Conservation (phyloP, 2,888 invertebrate species). For the Steromphala cineraria region DNA sequence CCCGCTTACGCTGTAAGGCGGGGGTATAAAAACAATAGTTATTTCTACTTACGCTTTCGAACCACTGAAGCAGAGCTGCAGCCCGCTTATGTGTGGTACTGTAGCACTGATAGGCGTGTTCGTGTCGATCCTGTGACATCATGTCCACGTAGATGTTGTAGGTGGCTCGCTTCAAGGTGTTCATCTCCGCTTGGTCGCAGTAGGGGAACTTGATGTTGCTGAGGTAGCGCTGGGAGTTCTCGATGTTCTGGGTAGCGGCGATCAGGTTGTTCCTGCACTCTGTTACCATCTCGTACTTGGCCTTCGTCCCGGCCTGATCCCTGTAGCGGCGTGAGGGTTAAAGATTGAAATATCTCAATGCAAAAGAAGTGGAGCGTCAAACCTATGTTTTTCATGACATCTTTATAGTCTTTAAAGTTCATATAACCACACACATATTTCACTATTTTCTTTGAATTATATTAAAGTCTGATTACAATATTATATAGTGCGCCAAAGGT, state of each 20-base stretch:
- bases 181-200: constrained; percentile 76
- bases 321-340: background rate
- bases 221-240: constrained; percentile 77
- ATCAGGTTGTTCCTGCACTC: constrained; percentile 78
- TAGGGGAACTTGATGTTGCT: constrained; percentile 78
- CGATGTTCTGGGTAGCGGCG: constrained; percentile 78
- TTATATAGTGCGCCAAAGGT: too few species aligned
- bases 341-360: background rate
- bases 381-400: too few species aligned
- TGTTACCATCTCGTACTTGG: constrained; percentile 76
- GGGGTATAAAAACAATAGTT: background rate
- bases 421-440: too few species aligned
- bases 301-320: constrained; percentile 72
- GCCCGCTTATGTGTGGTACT: constrained; percentile 75
- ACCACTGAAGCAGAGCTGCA: constrained; percentile 78
- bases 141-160: constrained; percentile 78
- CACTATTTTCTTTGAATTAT: too few species aligned
- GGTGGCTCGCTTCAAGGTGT: constrained; percentile 75
- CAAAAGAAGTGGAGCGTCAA: too few species aligned
- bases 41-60: constrained; percentile 74
- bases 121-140: constrained; percentile 74
- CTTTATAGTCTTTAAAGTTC: too few species aligned
- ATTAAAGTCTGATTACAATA: too few species aligned
- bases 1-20: too few species aligned
- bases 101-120: constrained; percentile 76